phyloP scores from a whole-genome alignment of 2,888 invertebrate genomes.

The Chrysolina oricalcia region DNA sequence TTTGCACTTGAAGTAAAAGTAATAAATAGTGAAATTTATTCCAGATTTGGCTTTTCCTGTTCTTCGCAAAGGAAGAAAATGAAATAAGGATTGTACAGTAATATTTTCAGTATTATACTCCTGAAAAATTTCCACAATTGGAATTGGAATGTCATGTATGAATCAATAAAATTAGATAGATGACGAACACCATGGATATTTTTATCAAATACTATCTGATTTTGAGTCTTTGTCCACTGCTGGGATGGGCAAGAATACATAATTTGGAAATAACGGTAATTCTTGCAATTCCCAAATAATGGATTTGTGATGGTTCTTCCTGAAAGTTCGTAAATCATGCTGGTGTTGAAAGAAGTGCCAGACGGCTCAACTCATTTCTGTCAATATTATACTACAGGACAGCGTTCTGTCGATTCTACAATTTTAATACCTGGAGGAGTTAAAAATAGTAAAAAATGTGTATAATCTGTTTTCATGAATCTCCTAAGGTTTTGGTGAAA shows the following conservation, averaged over 20 bases:
- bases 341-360: neutral
- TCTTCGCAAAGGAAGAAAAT: neutral
- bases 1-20: too few species aligned
- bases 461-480: too few species aligned
- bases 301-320: neutral
- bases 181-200: conserved; percentile 19
- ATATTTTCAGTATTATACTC: too few species aligned
- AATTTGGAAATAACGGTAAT: conserved; percentile 77
- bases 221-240: conserved; percentile 19
- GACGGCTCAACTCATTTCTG: too few species aligned
- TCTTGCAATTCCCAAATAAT: conserved; percentile 42
- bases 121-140: conserved; percentile 16
- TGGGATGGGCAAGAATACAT: conserved; percentile 73
- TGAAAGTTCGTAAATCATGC: neutral
- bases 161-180: conserved; percentile 14
- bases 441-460: too few species aligned
- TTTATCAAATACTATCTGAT: neutral
- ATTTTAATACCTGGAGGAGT: too few species aligned
- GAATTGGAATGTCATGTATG: neutral
- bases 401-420: too few species aligned
- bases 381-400: too few species aligned
- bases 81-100: too few species aligned
- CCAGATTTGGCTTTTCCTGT: neutral
- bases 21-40: too few species aligned
- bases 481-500: too few species aligned